Percentiles rank a stretch among this genome's conserved stretches.
These are phyloP conservation scores for Drosophila pachea DNA, from an alignment of 1,140 invertebrate species.

Conservation along the genomic window DNA sequence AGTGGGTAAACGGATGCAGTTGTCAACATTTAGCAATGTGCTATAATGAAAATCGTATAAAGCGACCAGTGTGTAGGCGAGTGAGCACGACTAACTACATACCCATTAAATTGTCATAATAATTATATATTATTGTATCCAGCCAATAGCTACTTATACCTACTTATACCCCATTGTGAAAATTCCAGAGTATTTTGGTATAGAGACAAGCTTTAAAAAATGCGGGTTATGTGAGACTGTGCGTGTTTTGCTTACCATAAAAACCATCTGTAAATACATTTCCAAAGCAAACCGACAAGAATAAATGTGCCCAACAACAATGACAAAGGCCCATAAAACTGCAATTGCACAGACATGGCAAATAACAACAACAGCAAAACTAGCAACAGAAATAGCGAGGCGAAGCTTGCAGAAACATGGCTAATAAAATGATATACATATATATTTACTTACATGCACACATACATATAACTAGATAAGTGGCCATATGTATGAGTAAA, in stretches of 20 bases:
- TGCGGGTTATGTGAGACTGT: background rate
- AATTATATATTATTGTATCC: background rate
- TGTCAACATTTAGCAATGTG: slow-evolving; percentile 48
- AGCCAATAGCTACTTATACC: background rate
- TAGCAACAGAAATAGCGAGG: slow-evolving; percentile 3
- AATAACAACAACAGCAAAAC: slow-evolving; percentile 17
- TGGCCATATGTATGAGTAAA: slow-evolving; percentile 43
- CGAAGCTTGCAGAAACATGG: slow-evolving; percentile 1
- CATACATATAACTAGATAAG: slow-evolving; percentile 1
- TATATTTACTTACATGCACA: background rate
- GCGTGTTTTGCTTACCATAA: slow-evolving; percentile 36
- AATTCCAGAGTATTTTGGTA: background rate
- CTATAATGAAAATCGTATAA: slow-evolving; percentile 18
- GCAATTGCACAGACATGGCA: slow-evolving; percentile 29
- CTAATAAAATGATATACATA: slow-evolving; percentile 13
- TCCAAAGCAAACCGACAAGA: slow-evolving; percentile 27
- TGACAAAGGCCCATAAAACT: slow-evolving; percentile 35
- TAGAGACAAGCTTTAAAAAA: background rate
- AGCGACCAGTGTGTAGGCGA: background rate
- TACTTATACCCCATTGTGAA: background rate
- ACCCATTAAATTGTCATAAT: background rate
- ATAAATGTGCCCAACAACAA: slow-evolving; percentile 40
- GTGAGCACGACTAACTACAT: background rate
- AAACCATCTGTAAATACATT: slow-evolving; percentile 34
- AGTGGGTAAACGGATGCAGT: slow-evolving; percentile 14